Evolutionary conservation across 2,888 invertebrate species (phyloP), one percentile per base, ranked within the genome.

Genomic region (Standfussiana lucernea): DNA sequence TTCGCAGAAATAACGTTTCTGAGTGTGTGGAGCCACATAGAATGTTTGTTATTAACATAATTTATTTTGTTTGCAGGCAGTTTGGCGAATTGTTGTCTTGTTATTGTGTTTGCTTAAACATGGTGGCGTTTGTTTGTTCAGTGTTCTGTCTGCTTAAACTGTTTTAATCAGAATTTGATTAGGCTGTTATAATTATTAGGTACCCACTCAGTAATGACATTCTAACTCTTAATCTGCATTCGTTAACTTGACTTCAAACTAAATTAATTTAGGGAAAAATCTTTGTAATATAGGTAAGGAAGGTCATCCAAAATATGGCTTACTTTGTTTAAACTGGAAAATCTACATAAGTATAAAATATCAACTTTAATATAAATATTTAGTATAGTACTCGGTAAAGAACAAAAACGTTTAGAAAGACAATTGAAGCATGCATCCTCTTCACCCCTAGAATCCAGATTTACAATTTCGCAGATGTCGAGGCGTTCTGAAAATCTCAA

Each of bases 401-500:
- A 62, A 62, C 21, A 42, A 59, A 77, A 13, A 8, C 15, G 28
- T 62, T n/a, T 37, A n/a, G n/a, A 35, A 56, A 79, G 67, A 66
- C 75, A 84, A 83, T 77, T 80, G 88, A 90, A 83, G 90, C 91
- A 87, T 89, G 85, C 90, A 88, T 93, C 93, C 91, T 86, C 76
- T 77, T 82, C 80, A 75, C 79, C 79, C 73, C 65, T 86, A 89
- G 88, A 90, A 84, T 80, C 72, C 86, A 88, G 89, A 89, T 91
- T 90, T 90, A 85, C 90, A 92, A 67, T 84, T 80, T 53, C 40
- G 66, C 82, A 85, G 75, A 80, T 80, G 89, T 81, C 11, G 89
- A 89, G 90, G 87, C 80, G 80, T 81, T 72, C 81, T 72, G 88
- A 90, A 91, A 91, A 90, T 91, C 87, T 83, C 87, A 81, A 83